These are phyloP conservation scores for Triplophysa rosa DNA, from an alignment of 2,113 vertebrate species.

Conservation along the genomic window DNA sequence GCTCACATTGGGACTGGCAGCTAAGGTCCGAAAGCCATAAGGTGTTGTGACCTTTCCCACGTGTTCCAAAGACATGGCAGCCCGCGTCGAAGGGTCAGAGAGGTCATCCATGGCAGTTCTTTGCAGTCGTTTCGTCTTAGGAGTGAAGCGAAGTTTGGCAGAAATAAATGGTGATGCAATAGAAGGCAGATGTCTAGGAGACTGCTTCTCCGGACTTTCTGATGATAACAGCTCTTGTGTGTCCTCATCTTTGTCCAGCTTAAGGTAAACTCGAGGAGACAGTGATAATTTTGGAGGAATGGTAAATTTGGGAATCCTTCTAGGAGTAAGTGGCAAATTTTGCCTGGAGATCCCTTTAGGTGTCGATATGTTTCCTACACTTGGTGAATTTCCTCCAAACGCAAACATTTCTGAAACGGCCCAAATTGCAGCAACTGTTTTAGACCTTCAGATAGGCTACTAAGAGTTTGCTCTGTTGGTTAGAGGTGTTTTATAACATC, in stretches of 20 bases:
- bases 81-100: slow-evolving; percentile 53
- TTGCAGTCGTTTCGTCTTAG: not conserved
- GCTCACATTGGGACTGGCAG: slow-evolving; percentile 58
- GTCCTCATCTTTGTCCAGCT: slow-evolving; percentile 24
- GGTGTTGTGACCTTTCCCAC: slow-evolving; percentile 65
- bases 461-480: not conserved
- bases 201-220: slow-evolving; percentile 33
- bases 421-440: too few relatives aligned
- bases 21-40: slow-evolving; percentile 66
- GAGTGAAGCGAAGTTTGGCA: slow-evolving; percentile 24
- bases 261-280: slow-evolving; percentile 17
- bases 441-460: not conserved
- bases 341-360: slow-evolving; percentile 41
- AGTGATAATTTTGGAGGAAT: slow-evolving; percentile 52
- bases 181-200: slow-evolving; percentile 7
- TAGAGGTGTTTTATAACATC: slow-evolving; percentile 12
- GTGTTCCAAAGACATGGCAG: slow-evolving; percentile 66
- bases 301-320: slow-evolving; percentile 63
- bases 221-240: slow-evolving; percentile 49
- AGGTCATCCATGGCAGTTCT: not conserved
- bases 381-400: slow-evolving; percentile 2
- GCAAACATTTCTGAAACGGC: slow-evolving; percentile 26
- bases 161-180: not conserved
- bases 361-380: not conserved
- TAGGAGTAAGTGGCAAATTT: slow-evolving; percentile 65